Conservation (phyloP, 1,140 invertebrate genomes). For the Brachionus rubens region DNA sequence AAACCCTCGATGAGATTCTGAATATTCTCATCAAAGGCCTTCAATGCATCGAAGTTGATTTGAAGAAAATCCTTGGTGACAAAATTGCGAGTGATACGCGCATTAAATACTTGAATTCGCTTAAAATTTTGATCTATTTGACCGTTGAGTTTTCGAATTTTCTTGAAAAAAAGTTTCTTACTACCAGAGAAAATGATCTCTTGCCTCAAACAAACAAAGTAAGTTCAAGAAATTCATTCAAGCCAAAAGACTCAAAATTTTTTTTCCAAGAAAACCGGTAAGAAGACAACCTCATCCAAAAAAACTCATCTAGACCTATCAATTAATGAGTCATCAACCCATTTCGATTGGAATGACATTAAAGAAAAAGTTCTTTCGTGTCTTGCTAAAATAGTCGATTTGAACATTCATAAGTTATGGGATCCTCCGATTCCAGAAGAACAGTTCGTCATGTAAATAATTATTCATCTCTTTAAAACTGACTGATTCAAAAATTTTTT, state of each 20-base stretch:
- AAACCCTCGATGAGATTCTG: slow-evolving; percentile 32
- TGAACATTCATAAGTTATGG: slow-evolving; percentile 73
- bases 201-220: slow-evolving; percentile 23
- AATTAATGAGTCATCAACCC: not conserved
- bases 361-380: slow-evolving; percentile 67
- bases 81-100: not conserved
- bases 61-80: slow-evolving; percentile 18
- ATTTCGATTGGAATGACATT: slow-evolving; percentile 64
- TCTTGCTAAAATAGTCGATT: slow-evolving; percentile 67
- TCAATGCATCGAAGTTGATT: slow-evolving; percentile 15
- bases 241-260: not conserved
- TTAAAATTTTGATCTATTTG: slow-evolving; percentile 40
- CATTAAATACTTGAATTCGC: not conserved
- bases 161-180: slow-evolving; percentile 42
- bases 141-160: slow-evolving; percentile 34
- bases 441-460: slow-evolving; percentile 73
- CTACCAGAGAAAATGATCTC: slow-evolving; percentile 16
- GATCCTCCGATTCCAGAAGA: slow-evolving; percentile 76
- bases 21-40: slow-evolving; percentile 16
- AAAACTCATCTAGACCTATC: not conserved
- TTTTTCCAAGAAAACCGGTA: not conserved
- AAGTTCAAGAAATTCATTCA: not conserved
- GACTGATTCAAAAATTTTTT: too few species aligned
- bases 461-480: not conserved
- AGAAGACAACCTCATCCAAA: not conserved